Evolutionary conservation across 2,888 invertebrate genomes (phyloP), one percentile per base, ranked within the genome.

Genomic region (Drosophila borborema): DNA sequence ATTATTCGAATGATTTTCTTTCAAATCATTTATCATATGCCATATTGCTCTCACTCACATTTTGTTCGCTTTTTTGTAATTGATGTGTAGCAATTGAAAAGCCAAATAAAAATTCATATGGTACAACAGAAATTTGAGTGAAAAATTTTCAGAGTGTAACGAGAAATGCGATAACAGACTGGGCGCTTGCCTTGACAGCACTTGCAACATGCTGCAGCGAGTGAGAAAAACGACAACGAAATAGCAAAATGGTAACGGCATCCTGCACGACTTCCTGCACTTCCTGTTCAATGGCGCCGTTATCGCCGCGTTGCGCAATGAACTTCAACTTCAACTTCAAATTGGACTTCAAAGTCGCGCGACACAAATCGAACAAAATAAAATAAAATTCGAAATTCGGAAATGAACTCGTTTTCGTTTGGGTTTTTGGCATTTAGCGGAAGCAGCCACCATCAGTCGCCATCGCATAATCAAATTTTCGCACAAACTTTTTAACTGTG

Each of bases 271-370:
- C 68, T 68, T 63, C 45, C 49, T 51, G 51, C n/a, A 54, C 66
- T 61, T 66, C 66, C 66, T 66, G 64, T 65, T 65, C 41, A 40
- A 36, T 40, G 58, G 56, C 28, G 66, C 40, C 66, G 43, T 10
- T 75, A 59, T 63, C 66, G 53, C 56, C 51, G 55, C 38, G 75
- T 86, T 88, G 84, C 86, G 86, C 86, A 87, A 86, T 87, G 88
- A 88, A 87, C 88, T 88, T 87, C 77, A 88, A 84, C 77, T 86
- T 84, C 70, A 88, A 84, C 77, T 86, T 82, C 69, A 63, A 77
- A n/a, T 55, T 28, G 41, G 41, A n/a, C 28, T 55, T 40, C 40
- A 41, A 66, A 59, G 31, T 64, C 59, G 54, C 51, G 64, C 72
- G 76, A 76, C 78, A 78, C 82, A 77, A 71, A 64, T 70, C 63